Evolutionary conservation across 2,888 invertebrate species (phyloP).

Genomic region (Adelphocoris suturalis): DNA sequence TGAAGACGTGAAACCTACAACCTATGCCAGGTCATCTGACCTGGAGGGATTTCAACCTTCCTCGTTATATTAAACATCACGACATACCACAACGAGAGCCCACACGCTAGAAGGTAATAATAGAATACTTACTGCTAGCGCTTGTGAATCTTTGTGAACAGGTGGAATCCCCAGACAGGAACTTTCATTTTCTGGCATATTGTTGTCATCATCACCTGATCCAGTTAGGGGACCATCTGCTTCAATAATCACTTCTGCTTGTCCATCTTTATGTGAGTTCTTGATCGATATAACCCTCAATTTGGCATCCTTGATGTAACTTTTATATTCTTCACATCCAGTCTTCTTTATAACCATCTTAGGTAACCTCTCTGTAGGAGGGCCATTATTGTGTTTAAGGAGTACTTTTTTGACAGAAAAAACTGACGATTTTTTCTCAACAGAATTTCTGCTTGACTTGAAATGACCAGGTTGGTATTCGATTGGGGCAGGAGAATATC

Average conservation of each 20-base stretch:
- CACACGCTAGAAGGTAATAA: too few relatives aligned
- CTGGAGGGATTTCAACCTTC: too few relatives aligned
- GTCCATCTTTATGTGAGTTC: slow-evolving; percentile 63
- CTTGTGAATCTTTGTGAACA: slow-evolving; percentile 12
- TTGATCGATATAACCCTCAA: slow-evolving; percentile 63
- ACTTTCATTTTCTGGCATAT: neutral
- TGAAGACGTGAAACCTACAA: too few relatives aligned
- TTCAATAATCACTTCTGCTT: slow-evolving; percentile 66
- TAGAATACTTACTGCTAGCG: slow-evolving; percentile 10
- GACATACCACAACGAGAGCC: too few relatives aligned
- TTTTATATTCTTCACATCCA: slow-evolving; percentile 72
- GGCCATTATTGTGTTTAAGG: slow-evolving; percentile 66
- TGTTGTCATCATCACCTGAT: neutral
- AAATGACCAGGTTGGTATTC: slow-evolving; percentile 47
- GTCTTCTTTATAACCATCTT: slow-evolving; percentile 74
- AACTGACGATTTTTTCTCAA: slow-evolving; percentile 69
- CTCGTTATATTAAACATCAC: too few relatives aligned
- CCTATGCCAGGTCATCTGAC: too few relatives aligned
- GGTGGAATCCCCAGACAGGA: neutral
- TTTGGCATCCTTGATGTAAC: slow-evolving; percentile 72
- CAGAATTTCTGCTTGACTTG: slow-evolving; percentile 26
- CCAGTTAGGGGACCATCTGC: slow-evolving; percentile 57
- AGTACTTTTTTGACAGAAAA: slow-evolving; percentile 70
- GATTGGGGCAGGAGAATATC: slow-evolving; percentile 62
- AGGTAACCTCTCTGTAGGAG: slow-evolving; percentile 70